These are phyloP conservation scores for Agrochola macilenta DNA, from an alignment of 2,888 invertebrate species.

Conservation along the genomic window DNA sequence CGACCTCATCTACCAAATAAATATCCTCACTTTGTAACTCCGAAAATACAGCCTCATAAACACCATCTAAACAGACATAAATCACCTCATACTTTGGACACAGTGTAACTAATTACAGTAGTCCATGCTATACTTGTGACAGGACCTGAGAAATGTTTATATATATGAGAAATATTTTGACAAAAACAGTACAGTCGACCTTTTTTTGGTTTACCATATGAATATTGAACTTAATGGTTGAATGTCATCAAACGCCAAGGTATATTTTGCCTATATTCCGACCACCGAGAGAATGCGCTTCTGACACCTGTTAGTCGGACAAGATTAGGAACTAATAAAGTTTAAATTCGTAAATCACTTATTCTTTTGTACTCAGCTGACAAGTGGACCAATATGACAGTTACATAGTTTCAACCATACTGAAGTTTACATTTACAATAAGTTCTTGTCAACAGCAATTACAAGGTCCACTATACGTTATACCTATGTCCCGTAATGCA, in stretches of 20 bases:
- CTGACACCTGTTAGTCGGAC: too few relatives aligned
- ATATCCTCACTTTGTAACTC: constrained; percentile 44
- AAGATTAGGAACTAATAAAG: background rate
- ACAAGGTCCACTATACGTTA: background rate
- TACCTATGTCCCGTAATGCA: background rate
- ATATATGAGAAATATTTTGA: background rate
- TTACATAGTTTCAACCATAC: background rate
- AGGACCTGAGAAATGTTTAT: background rate
- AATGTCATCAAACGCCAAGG: background rate
- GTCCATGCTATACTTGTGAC: background rate
- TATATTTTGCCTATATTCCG: background rate
- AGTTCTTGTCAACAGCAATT: background rate
- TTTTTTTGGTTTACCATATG: background rate
- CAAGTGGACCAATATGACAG: too few relatives aligned
- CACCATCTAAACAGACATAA: constrained; percentile 46
- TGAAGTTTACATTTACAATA: background rate
- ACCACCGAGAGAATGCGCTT: background rate
- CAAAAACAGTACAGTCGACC: background rate
- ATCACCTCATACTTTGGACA: constrained; percentile 38
- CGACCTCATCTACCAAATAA: constrained; percentile 38
- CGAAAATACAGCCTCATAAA: constrained; percentile 45
- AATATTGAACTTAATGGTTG: background rate
- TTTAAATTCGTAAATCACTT: background rate
- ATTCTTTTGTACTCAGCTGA: background rate
- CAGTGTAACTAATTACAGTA: constrained; percentile 24